These are phyloP conservation scores for Lasioglossum leucozonium DNA, from an alignment of 2,888 invertebrate genomes.

Conservation along the genomic window DNA sequence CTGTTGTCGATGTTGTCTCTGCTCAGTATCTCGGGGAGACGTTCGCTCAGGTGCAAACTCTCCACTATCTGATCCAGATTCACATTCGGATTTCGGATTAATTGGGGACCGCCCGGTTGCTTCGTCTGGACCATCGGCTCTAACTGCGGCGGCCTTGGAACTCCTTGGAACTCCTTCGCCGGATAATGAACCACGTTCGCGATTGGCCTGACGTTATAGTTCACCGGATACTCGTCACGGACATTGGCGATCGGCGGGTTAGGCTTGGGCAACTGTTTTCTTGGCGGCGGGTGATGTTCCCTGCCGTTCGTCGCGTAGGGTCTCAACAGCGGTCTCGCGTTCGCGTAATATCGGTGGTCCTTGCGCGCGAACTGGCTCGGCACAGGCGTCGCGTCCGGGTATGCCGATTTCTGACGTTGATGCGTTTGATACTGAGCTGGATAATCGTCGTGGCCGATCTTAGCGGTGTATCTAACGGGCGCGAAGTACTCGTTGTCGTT, in stretches of 20 bases:
- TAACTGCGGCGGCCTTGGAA: conserved; percentile 70
- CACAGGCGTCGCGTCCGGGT: conserved; percentile 59
- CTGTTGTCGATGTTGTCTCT: conserved; percentile 92
- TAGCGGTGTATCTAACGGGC: conserved; percentile 76
- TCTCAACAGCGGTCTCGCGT: conserved; percentile 72
- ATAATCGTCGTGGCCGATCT: conserved; percentile 72
- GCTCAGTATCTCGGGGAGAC: conserved; percentile 91
- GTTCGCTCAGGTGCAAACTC: conserved; percentile 90
- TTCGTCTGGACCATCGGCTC: conserved; percentile 30
- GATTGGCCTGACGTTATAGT: conserved; percentile 67
- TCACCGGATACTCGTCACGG: conserved; percentile 71
- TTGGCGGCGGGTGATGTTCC: conserved; percentile 67
- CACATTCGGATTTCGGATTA: conserved; percentile 81
- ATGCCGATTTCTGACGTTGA: conserved; percentile 57
- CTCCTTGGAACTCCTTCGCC: conserved; percentile 69
- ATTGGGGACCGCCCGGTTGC: conserved; percentile 37
- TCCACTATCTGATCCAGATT: conserved; percentile 87
- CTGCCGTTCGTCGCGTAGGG: conserved; percentile 66
- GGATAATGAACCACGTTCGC: conserved; percentile 61
- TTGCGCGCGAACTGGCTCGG: conserved; percentile 43
- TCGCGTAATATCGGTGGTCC: conserved; percentile 68
- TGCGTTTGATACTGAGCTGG: conserved; percentile 44
- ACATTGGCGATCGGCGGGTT: conserved; percentile 12
- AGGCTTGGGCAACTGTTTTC: conserved; percentile 63
- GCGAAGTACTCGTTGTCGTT: conserved; percentile 78